Percentiles rank a stretch among this genome's conserved stretches.
Conservation (phyloP, 53 echinoderm and acorn worm genomes). For the Hippasteria phrygiana region DNA sequence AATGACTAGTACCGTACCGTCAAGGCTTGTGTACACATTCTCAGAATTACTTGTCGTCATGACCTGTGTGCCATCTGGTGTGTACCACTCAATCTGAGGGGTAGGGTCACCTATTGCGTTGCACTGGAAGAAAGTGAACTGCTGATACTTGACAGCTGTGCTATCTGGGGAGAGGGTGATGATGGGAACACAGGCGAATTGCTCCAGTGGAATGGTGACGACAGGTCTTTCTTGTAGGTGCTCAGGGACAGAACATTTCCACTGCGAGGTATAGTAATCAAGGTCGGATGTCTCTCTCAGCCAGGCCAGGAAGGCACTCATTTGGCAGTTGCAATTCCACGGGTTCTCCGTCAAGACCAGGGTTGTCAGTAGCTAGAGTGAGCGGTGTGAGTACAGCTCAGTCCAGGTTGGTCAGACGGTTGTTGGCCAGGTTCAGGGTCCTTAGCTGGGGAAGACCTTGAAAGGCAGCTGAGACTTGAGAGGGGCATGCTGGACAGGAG, state of each 20-base stretch:
- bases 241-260: conserved; percentile 74
- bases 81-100: conserved; percentile 80
- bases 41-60: conserved; percentile 55
- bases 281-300: conserved; percentile 48
- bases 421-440: too few species aligned
- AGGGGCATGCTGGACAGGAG: too few species aligned
- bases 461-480: too few species aligned
- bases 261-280: conserved; percentile 71
- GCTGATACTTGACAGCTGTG: conserved; percentile 47
- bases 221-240: conserved; percentile 65
- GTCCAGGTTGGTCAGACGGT: too few species aligned
- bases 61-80: conserved; percentile 70
- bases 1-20: conserved; percentile 73
- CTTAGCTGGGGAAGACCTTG: too few species aligned
- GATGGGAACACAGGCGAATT: conserved; percentile 91
- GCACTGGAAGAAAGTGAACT: conserved; percentile 69
- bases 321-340: too few species aligned
- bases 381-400: too few species aligned
- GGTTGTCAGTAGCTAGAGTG: too few species aligned
- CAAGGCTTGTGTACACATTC: conserved; percentile 64
- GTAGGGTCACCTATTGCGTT: conserved; percentile 81
- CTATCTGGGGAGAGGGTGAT: conserved; percentile 58
- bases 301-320: conserved; percentile 72
- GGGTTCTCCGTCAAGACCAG: too few species aligned
- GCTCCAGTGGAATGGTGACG: conserved; percentile 49